These are phyloP conservation scores for Aythya baeri DNA, from an alignment of 2,113 vertebrate genomes.

Conservation along the genomic window DNA sequence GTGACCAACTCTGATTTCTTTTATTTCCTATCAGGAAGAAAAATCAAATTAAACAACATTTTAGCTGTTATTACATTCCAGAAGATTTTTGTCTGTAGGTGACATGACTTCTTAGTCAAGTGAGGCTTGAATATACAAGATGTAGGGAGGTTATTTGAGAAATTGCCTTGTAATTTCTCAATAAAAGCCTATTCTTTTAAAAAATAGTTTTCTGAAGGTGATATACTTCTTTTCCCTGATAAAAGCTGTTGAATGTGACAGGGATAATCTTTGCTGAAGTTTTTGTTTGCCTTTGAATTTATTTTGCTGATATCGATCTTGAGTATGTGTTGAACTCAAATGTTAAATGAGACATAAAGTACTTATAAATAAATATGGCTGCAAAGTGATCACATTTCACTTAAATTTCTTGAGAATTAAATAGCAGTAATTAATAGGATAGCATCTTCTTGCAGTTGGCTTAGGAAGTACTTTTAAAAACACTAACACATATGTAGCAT, in stretches of 20 bases:
- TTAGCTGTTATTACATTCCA: neutral
- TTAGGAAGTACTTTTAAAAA: neutral
- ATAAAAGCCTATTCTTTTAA: neutral
- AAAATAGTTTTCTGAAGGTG: neutral
- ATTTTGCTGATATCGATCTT: neutral
- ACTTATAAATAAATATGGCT: neutral
- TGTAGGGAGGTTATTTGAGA: neutral
- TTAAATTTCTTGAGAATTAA: neutral
- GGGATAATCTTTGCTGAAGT: neutral
- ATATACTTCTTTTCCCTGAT: neutral
- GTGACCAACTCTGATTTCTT: neutral
- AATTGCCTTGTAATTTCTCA: neutral
- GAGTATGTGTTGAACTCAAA: neutral
- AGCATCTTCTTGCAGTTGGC: neutral
- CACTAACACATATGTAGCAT: fast-evolving
- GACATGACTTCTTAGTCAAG: neutral
- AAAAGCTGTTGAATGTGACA: neutral
- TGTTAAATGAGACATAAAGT: neutral
- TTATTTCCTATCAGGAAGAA: neutral
- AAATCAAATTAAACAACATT: neutral
- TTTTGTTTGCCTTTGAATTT: neutral
- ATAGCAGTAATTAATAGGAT: neutral
- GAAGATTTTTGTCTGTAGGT: neutral
- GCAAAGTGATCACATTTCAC: neutral
- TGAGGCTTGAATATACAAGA: neutral